Percentiles rank a stretch among this genome's conserved stretches.
phyloP scores from a whole-genome alignment of 2,888 invertebrate species.

The Standfussiana lucernea region DNA sequence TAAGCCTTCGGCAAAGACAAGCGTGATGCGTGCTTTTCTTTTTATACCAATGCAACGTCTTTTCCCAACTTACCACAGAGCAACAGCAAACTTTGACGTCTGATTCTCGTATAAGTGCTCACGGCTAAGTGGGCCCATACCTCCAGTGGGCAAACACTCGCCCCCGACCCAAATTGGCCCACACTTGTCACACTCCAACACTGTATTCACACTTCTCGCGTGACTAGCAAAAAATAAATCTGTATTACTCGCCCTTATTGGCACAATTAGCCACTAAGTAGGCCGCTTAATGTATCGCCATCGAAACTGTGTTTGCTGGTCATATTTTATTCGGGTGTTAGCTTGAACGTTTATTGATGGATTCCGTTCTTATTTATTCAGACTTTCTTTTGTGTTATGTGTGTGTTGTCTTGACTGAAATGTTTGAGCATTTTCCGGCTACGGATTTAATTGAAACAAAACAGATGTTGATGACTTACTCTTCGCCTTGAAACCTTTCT shows the following conservation, averaged over 20 bases:
- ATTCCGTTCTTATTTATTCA: too few species aligned
- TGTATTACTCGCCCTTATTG: constrained; percentile 76
- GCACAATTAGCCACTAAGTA: constrained; percentile 73
- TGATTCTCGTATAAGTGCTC: constrained; percentile 36
- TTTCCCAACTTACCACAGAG: constrained; percentile 2
- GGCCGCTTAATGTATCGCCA: constrained; percentile 54
- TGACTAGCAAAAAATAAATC: constrained; percentile 78
- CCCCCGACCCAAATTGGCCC: constrained; percentile 79
- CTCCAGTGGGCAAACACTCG: constrained; percentile 79
- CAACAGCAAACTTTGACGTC: constrained; percentile 31
- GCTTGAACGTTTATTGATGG: constrained; percentile 29
- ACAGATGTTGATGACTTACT: not conserved
- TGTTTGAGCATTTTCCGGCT: not conserved
- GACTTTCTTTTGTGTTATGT: not conserved
- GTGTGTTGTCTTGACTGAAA: not conserved
- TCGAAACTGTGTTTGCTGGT: constrained; percentile 57
- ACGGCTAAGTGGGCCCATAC: constrained; percentile 62
- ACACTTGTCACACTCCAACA: constrained; percentile 78
- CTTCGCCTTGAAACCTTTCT: constrained; percentile 2
- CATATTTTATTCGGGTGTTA: constrained; percentile 51
- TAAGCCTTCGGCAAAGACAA: too few species aligned
- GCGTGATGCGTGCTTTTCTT: too few species aligned
- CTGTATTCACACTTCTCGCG: constrained; percentile 76
- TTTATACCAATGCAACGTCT: not conserved
- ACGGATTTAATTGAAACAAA: not conserved